Conservation (phyloP, 2,888 invertebrate genomes). For the Eilema depressum region DNA sequence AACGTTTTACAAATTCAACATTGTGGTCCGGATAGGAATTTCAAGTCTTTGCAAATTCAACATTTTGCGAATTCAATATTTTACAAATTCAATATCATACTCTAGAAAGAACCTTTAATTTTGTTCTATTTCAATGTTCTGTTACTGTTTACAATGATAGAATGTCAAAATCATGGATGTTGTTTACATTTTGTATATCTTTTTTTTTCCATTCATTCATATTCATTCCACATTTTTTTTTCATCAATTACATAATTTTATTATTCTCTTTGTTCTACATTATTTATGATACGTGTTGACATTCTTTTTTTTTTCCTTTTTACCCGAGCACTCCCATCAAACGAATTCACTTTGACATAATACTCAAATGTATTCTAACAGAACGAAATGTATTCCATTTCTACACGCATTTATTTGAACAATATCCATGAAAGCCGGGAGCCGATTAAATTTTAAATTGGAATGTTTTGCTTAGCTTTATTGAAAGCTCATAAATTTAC, state of each 20-base stretch:
- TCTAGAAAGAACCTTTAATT: too few relatives aligned
- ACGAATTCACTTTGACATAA: constrained; percentile 38
- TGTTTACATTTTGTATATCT: too few relatives aligned
- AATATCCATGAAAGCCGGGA: constrained; percentile 37
- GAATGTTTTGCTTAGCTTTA: constrained; percentile 45
- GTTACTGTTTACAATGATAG: too few relatives aligned
- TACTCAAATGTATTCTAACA: constrained; percentile 48
- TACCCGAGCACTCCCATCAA: constrained; percentile 38
- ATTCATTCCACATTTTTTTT: too few relatives aligned
- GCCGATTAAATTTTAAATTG: constrained; percentile 49
- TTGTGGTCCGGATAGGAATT: too few relatives aligned
- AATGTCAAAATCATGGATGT: too few relatives aligned
- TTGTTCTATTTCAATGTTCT: too few relatives aligned
- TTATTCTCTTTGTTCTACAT: background rate
- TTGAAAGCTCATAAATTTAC: constrained; percentile 47
- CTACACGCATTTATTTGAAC: constrained; percentile 39
- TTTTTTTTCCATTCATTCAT: background rate
- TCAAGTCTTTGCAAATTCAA: too few relatives aligned
- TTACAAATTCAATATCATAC: too few relatives aligned
- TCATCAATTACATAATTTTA: too few relatives aligned
- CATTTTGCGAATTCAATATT: too few relatives aligned
- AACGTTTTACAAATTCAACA: too few relatives aligned
- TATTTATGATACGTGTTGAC: constrained; percentile 20
- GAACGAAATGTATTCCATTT: constrained; percentile 32
- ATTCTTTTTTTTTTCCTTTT: constrained; percentile 36